Evolutionary conservation across 2,113 vertebrate species (phyloP), one percentile per base, ranked within the genome.

Genomic region (Rhodinocichla rosea): DNA sequence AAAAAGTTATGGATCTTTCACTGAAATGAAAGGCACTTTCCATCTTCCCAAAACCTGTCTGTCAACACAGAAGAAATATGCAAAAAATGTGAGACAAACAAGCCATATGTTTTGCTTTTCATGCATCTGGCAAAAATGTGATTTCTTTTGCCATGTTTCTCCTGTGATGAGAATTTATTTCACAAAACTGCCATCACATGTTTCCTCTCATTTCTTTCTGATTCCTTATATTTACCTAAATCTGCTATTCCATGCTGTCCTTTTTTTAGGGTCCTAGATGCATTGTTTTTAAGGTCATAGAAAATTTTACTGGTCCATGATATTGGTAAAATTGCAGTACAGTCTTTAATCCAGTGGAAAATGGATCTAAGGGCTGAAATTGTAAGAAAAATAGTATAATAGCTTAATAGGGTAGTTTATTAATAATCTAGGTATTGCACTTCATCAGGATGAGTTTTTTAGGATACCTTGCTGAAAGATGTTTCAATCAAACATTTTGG

Each of bases 61-160:
- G 91, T 92, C 91, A 93, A 90, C 91, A 87, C n/a, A 90, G 69
- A 92, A 89, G 60, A 95, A 94, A 92, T 87, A 94, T 87, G 76
- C 3, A 80, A 94, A 97, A 88, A 94, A 95, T 89, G 79, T 92
- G 89, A 93, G 85, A 87, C 85, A 96, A 95, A 95, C 87, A 96
- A 92, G 87, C 94, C 94, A 91, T 96, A 94, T 95, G 92, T 96
- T 97, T 97, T 96, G 28, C 83, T 96, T 96, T 94, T 94, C 82
- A 90, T 94, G 89, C 92, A 94, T 95, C 92, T 96, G 94, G 82
- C 27, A 85, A 96, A 96, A 96, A 95, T 95, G 56, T 85, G 70
- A 91, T 96, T 94, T 56, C 67, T 95, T 96, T 93, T 95, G 84
- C 88, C 39, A 49, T 94, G 89, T 96, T 96, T 89, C 94, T 94